Conservation (phyloP, 2,113 vertebrate species). For the Herpailurus yagouaroundi region DNA sequence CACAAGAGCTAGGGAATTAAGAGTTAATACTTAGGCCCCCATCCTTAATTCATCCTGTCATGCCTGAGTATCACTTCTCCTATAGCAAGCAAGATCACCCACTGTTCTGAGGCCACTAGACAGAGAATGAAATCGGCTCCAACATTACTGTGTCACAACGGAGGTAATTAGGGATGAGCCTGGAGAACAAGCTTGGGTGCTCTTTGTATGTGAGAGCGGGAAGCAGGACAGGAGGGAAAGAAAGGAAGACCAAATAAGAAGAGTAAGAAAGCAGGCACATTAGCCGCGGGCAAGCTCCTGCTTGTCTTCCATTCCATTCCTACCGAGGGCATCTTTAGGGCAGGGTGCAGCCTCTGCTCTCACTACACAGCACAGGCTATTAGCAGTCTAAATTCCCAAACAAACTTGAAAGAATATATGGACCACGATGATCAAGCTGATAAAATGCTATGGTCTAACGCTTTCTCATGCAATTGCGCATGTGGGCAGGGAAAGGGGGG, state of each 20-base stretch:
- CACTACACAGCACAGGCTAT: slow-evolving; percentile 76
- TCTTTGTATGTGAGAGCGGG: background rate
- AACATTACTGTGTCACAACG: slow-evolving; percentile 16
- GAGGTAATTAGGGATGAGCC: slow-evolving; percentile 11
- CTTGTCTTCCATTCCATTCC: slow-evolving; percentile 57
- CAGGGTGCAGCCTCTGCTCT: slow-evolving; percentile 62
- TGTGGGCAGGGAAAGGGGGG: slow-evolving; percentile 56
- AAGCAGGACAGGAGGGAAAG: slow-evolving; percentile 3
- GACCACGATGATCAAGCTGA: slow-evolving; percentile 79
- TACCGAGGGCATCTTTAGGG: slow-evolving; percentile 63
- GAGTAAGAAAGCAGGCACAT: slow-evolving; percentile 59
- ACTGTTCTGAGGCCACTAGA: slow-evolving; percentile 63
- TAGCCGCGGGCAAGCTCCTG: slow-evolving; percentile 16
- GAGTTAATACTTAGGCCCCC: slow-evolving; percentile 67
- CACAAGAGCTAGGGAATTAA: slow-evolving; percentile 61
- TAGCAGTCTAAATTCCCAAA: slow-evolving; percentile 79
- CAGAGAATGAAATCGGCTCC: slow-evolving; percentile 45
- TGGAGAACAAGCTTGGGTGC: background rate
- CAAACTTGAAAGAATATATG: slow-evolving; percentile 78
- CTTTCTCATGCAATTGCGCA: slow-evolving; percentile 23
- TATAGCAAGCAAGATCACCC: slow-evolving; percentile 55
- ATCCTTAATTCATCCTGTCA: slow-evolving; percentile 65
- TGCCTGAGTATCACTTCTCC: slow-evolving; percentile 60
- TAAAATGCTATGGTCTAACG: slow-evolving; percentile 67
- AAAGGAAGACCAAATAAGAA: background rate